A percentile compares a stretch with the other conserved stretches of the same genome.
phyloP scores from a whole-genome alignment of 1,140 invertebrate genomes.

The Drosophila pseudoobscura region DNA sequence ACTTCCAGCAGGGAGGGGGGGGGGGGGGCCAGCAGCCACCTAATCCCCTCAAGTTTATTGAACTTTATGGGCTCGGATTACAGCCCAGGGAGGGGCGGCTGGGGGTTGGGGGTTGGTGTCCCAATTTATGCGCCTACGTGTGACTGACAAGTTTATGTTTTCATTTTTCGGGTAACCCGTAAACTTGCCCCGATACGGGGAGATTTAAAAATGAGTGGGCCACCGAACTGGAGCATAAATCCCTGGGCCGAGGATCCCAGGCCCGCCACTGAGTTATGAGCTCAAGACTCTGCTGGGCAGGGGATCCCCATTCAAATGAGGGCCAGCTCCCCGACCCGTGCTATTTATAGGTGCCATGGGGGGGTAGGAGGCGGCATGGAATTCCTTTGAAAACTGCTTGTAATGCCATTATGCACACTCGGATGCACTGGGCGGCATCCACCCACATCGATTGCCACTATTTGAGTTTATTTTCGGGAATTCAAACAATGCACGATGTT shows the following conservation, averaged over 20 bases:
- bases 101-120: no score
- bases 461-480: slow-evolving; percentile 58
- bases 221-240: slow-evolving; percentile 62
- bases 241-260: slow-evolving; percentile 5
- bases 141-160: slow-evolving; percentile 79
- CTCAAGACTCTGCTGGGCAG: no score
- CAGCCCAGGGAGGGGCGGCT: background rate
- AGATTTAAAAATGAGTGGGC: slow-evolving; percentile 55
- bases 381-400: slow-evolving; percentile 51
- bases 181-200: slow-evolving; percentile 46
- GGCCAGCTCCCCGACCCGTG: slow-evolving; percentile 8
- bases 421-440: slow-evolving; percentile 42
- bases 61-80: slow-evolving; percentile 74
- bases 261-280: slow-evolving; percentile 25
- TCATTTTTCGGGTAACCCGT: slow-evolving; percentile 55
- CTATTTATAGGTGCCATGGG: slow-evolving; percentile 52
- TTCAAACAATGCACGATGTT: slow-evolving; percentile 23
- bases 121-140: slow-evolving; percentile 70
- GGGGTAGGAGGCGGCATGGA: background rate
- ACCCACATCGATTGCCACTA: slow-evolving; percentile 50
- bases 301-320: slow-evolving; percentile 43
- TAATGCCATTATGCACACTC: slow-evolving; percentile 74
- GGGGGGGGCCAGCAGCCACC: slow-evolving; percentile 22
- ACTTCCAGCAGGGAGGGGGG: slow-evolving; percentile 42
- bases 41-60: slow-evolving; percentile 58